Percentiles rank a stretch among this genome's conserved stretches.
phyloP scores from a whole-genome alignment of 2,797 vertebrate species.

The Spondyliosoma cantharus region DNA sequence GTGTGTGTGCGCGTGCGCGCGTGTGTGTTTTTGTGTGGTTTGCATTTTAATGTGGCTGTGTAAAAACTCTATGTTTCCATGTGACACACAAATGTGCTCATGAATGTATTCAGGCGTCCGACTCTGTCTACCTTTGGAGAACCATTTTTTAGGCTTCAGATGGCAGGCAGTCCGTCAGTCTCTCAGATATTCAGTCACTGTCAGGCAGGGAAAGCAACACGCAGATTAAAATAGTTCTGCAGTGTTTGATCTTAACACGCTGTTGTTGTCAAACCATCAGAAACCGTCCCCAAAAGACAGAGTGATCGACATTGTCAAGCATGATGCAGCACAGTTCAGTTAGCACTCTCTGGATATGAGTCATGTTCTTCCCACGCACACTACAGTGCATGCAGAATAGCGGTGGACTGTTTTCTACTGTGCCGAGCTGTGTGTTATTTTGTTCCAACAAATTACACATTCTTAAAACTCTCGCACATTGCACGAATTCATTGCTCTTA shows the following conservation, averaged over 20 bases:
- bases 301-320: conserved; percentile 62
- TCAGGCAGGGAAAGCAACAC: conserved; percentile 31
- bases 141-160: neutral
- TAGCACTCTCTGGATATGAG: conserved; percentile 73
- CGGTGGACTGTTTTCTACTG: conserved; percentile 35
- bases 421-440: conserved; percentile 33
- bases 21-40: conserved; percentile 16
- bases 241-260: conserved; percentile 50
- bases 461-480: conserved; percentile 36
- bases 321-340: conserved; percentile 77
- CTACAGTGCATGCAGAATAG: conserved; percentile 55
- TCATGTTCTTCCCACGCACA: conserved; percentile 76
- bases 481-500: conserved; percentile 25
- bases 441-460: conserved; percentile 46
- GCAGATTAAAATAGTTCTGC: conserved; percentile 46
- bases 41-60: conserved; percentile 34
- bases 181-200: conserved; percentile 32
- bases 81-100: conserved; percentile 22
- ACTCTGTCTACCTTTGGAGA: conserved; percentile 18
- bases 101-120: conserved; percentile 14
- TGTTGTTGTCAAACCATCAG: conserved; percentile 70
- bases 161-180: conserved; percentile 27
- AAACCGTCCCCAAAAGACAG: conserved; percentile 43
- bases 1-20: too few species aligned
- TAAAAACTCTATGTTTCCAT: conserved; percentile 32